These are phyloP conservation scores for Brenthis daphne DNA, from an alignment of 2,888 invertebrate genomes.

Conservation along the genomic window DNA sequence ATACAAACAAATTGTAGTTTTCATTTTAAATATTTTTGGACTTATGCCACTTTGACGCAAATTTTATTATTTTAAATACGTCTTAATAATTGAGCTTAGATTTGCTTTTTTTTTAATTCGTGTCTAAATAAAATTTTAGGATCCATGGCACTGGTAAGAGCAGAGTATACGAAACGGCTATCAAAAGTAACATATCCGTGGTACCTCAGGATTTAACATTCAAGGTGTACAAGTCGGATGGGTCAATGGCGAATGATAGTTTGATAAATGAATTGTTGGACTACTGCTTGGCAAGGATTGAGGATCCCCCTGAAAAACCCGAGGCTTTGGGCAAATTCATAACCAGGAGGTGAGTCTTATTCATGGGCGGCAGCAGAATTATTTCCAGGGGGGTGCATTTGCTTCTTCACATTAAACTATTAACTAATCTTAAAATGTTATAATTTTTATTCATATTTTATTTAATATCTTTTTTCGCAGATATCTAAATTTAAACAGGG, in stretches of 20 bases:
- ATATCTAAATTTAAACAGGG: no score
- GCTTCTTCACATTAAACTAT: no score
- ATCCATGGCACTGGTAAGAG: slow-evolving; percentile 60
- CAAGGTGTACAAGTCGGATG: slow-evolving; percentile 46
- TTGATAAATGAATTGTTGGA: slow-evolving; percentile 45
- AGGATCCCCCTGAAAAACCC: slow-evolving; percentile 34
- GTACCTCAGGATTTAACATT: slow-evolving; percentile 50
- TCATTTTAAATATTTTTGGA: no score
- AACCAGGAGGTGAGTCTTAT: slow-evolving; percentile 43
- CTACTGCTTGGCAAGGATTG: slow-evolving; percentile 34
- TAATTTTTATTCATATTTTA: no score
- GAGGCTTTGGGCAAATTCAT: slow-evolving; percentile 44
- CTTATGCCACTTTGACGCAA: no score
- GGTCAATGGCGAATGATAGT: slow-evolving; percentile 31
- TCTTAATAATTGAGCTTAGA: no score
- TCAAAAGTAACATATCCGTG: slow-evolving; percentile 51
- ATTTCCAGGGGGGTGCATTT: no score
- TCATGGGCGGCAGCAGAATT: neutral
- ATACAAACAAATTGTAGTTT: no score
- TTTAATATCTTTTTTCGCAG: no score
- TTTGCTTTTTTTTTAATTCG: no score
- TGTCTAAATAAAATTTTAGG: slow-evolving; percentile 47
- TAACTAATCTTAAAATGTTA: no score
- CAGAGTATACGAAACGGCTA: slow-evolving; percentile 52
- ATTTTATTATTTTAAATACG: no score